Base-by-base conservation (phyloP, 2,113 vertebrate species). In the Noturus placidus region DNA sequence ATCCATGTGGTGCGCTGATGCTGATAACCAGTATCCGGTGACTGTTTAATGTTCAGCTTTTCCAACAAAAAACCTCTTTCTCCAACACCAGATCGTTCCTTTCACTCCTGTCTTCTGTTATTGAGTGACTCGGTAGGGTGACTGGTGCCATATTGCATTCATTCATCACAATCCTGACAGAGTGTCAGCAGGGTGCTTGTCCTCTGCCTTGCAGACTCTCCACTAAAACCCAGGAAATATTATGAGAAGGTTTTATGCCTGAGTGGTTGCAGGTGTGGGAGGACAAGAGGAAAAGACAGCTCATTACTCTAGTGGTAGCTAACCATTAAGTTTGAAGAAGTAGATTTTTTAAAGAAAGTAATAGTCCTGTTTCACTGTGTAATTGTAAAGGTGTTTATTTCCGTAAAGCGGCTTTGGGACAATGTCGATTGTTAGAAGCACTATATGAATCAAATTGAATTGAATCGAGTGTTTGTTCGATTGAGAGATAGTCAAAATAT, bases 151-250 rank as follows among this genome's bases (percentile, higher is more conserved):
- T 92, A 92, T 92, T 93, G 85, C 91, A 87, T 88, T 91, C 93
- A 93, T 95, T 92, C 91, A 94, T 95, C 92, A 95, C 27, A 27
- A 25, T 61, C 22, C 61, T 87, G 90, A 90, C 92, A 91, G 91
- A 90, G 85, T 92, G 92, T 92, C 93, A 93, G 92, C 91, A 91
- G 89, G 93, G 90, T 87, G 92, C 89, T 90, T 87, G 92, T 94
- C 82, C 87, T 74, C 84, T 50, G 70, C 33, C 70, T 38, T 59
- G 52, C 84, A 85, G 42, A 42, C 52, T 72, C 33, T 59, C 52
- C 9, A n/a, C 52, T 22, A 17, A 59, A 85, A 85, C 20, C 54
- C 70, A 76, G 69, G 70, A 76, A 59, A 76, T 85, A 57, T 72
- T 38, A 72, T 27, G 33, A 85, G 19, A 84, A 56, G 50, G 1